Percentiles rank a stretch among this genome's conserved stretches.
phyloP scores from a whole-genome alignment of 2,888 invertebrate species.

The Trypoxylon attenuatum region DNA sequence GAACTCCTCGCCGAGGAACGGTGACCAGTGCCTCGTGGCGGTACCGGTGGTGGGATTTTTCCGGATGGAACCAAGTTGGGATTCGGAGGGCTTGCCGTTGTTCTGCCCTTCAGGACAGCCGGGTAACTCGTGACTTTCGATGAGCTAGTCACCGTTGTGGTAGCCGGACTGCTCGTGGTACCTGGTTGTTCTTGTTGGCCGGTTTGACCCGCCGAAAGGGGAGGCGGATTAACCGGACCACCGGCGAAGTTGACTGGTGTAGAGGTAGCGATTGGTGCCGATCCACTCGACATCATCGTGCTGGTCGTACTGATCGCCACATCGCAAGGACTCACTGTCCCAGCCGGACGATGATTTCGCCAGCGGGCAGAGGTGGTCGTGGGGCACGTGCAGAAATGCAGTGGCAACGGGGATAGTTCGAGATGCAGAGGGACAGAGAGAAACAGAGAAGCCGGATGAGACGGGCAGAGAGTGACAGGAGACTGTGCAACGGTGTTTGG shows the following conservation, averaged over 20 bases:
- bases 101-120: slow-evolving; percentile 83
- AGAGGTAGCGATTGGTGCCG: slow-evolving; percentile 68
- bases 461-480: slow-evolving; percentile 25
- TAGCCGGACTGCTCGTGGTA: slow-evolving; percentile 26
- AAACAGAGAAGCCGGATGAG: slow-evolving; percentile 52
- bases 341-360: slow-evolving; percentile 13
- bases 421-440: slow-evolving; percentile 39
- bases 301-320: slow-evolving; percentile 60
- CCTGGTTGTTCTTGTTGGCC: slow-evolving; percentile 53
- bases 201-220: slow-evolving; percentile 43
- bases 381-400: slow-evolving; percentile 35
- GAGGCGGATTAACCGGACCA: slow-evolving; percentile 58
- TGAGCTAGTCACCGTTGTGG: slow-evolving; percentile 21
- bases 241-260: slow-evolving; percentile 64
- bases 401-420: slow-evolving; percentile 33
- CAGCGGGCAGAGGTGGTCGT: slow-evolving; percentile 2
- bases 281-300: slow-evolving; percentile 74
- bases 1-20: slow-evolving; percentile 48
- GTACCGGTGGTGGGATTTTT: slow-evolving; percentile 91
- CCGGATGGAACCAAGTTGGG: slow-evolving; percentile 77
- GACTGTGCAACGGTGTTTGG: slow-evolving; percentile 30
- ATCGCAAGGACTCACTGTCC: slow-evolving; percentile 62
- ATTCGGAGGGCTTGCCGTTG: slow-evolving; percentile 75
- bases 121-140: slow-evolving; percentile 80
- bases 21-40: slow-evolving; percentile 79